These are phyloP conservation scores for Aphelinus certus DNA, from an alignment of 1,140 invertebrate genomes.

Conservation along the genomic window DNA sequence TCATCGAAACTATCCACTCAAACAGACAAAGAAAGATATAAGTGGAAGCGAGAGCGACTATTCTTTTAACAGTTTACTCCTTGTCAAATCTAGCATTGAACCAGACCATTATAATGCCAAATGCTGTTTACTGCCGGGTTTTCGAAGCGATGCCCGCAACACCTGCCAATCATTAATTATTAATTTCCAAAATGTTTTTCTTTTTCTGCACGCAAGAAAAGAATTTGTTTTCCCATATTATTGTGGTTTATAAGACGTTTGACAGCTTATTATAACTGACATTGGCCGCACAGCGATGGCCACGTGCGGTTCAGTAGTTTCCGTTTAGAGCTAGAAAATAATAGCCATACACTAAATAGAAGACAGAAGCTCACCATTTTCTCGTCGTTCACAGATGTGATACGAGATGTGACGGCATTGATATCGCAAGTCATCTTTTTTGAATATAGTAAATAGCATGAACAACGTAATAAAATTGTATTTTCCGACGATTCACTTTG, in stretches of 20 bases:
- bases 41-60: no score
- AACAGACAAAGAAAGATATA: not conserved
- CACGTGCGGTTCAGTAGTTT: slow-evolving; percentile 59
- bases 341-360: slow-evolving; percentile 62
- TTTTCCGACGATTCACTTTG: slow-evolving; percentile 32
- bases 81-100: slow-evolving; percentile 57
- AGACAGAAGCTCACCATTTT: slow-evolving; percentile 66
- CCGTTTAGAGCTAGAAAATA: slow-evolving; percentile 64
- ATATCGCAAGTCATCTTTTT: slow-evolving; percentile 55
- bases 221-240: no score
- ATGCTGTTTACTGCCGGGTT: slow-evolving; percentile 57
- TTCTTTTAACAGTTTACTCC: slow-evolving; percentile 43
- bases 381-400: slow-evolving; percentile 62
- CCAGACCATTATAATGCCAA: slow-evolving; percentile 56
- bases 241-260: slow-evolving; percentile 50
- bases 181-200: slow-evolving; percentile 43
- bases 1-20: not conserved
- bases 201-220: no score
- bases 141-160: slow-evolving; percentile 60
- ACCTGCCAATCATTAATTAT: slow-evolving; percentile 61
- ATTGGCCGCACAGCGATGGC: slow-evolving; percentile 57
- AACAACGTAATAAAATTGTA: slow-evolving; percentile 11
- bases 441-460: slow-evolving; percentile 41
- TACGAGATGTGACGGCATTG: slow-evolving; percentile 65
- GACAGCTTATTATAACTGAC: slow-evolving; percentile 57